phyloP scores from a whole-genome alignment of 2,888 invertebrate genomes.

The Synergus gifuensis region DNA sequence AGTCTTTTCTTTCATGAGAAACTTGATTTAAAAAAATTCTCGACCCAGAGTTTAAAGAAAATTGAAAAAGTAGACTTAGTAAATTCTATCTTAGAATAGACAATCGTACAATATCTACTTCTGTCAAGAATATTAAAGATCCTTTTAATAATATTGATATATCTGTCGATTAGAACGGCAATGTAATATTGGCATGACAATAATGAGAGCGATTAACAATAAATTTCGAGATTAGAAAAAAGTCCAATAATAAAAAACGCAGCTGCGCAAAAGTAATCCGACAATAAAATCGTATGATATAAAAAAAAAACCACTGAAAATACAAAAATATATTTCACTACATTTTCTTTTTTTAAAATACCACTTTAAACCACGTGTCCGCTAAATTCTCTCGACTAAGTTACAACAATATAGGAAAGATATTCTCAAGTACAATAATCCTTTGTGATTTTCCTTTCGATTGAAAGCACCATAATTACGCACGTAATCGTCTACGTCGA shows the following conservation, averaged over 20 bases:
- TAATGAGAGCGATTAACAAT: conserved; percentile 23
- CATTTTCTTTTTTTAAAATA: conserved; percentile 36
- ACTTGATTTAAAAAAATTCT: neutral
- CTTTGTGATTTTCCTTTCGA: conserved; percentile 25
- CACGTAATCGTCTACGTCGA: conserved; percentile 14
- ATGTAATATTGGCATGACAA: conserved; percentile 31
- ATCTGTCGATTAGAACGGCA: conserved; percentile 24
- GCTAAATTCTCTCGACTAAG: conserved; percentile 34
- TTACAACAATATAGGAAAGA: conserved; percentile 37
- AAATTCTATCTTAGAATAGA: conserved; percentile 40
- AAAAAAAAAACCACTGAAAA: conserved; percentile 38
- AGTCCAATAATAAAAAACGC: conserved; percentile 13
- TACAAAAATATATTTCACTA: conserved; percentile 41
- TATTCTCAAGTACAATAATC: conserved; percentile 30
- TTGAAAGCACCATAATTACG: conserved; percentile 35
- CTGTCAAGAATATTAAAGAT: conserved; percentile 32
- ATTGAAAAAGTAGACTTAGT: conserved; percentile 12
- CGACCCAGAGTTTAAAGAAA: conserved; percentile 12
- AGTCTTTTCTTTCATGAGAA: neutral
- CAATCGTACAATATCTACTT: conserved; percentile 35
- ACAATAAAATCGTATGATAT: conserved; percentile 36
- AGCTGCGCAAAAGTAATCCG: conserved; percentile 31
- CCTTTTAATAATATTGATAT: conserved; percentile 35
- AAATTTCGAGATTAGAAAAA: conserved; percentile 8
- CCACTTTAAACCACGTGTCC: conserved; percentile 35